phyloP scores from a whole-genome alignment of 2,888 invertebrate species.

The Apamea crenata region DNA sequence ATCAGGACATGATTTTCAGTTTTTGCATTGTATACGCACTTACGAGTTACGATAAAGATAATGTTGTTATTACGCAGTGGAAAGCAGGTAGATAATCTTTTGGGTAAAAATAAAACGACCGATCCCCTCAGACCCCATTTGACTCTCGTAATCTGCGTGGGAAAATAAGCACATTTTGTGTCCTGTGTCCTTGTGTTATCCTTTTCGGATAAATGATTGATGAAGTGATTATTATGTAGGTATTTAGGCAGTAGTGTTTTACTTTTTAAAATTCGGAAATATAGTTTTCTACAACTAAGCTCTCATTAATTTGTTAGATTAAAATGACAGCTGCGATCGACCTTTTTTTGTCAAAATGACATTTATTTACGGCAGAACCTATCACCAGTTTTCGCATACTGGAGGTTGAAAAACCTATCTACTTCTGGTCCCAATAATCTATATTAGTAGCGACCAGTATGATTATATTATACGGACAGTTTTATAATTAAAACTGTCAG shows the following conservation, averaged over 20 bases:
- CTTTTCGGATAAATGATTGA: background rate
- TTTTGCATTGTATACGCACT: background rate
- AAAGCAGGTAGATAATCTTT: conserved; percentile 15
- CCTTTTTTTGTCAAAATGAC: background rate
- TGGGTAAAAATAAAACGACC: background rate
- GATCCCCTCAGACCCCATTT: background rate
- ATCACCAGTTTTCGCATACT: too few relatives aligned
- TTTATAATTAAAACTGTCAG: too few relatives aligned
- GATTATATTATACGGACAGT: too few relatives aligned
- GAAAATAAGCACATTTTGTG: conserved; percentile 24
- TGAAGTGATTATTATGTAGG: background rate
- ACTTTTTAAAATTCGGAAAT: background rate
- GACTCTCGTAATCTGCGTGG: conserved; percentile 24
- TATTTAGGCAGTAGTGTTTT: background rate
- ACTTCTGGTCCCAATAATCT: too few relatives aligned
- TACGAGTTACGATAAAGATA: background rate
- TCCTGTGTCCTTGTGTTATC: background rate
- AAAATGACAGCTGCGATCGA: background rate
- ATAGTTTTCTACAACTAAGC: background rate
- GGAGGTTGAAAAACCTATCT: too few relatives aligned
- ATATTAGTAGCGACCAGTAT: too few relatives aligned
- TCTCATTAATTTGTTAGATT: background rate
- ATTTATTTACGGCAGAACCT: background rate
- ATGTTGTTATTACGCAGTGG: background rate
- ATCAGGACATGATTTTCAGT: background rate